Base-by-base conservation (phyloP, 1,140 invertebrate genomes). In the Heterodera carotae region DNA sequence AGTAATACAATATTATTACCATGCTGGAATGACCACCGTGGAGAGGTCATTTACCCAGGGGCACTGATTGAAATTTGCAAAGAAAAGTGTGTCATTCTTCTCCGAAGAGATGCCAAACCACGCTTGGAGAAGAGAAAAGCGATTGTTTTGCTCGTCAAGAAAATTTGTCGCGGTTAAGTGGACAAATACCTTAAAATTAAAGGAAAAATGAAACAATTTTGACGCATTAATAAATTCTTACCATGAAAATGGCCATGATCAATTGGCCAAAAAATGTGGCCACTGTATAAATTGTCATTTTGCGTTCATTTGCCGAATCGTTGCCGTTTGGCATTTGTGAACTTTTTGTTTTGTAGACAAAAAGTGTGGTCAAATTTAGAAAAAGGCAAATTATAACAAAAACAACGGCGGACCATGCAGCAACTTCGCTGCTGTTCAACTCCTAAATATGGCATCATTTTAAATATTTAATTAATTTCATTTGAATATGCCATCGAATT, bases 261-360 rank as follows among this genome's bases (percentile, higher is more conserved):
- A 62, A 18, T 31, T 62, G 60, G 29, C n/a, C 60, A 31, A 62
- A 62, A 18, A 62, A 62, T 1, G 60, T 62, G 60, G 29, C n/a
- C 60, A 62, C 60, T 22, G 60, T 62, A 18, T 62, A 62, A 31
- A 62, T 31, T 6, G 60, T 62, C 60, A 62, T 62, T 31, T 62
- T 62, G 2, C 60, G 2, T 2, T 62, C 60, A 62, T 27, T 62
- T 2, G 60, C n/a, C n/a, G 60, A 6, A 62, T 62, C 22, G 6
- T n/a, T 6, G n/a, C 2, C 29, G 8, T 62, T n/a, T 62, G n/a
- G 60, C 22, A n/a, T 10, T 27, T 62, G 60, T 10, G 10, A 56
- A n/a, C 39, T 43, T 6, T 12, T 6, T 12, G 12, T 8, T 62
- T 31, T 62, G 60, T 62, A 62, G 60, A 18, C 60, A 6, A 62